phyloP scores from a whole-genome alignment of 1,140 invertebrate species.

The Helicoverpa zea region DNA sequence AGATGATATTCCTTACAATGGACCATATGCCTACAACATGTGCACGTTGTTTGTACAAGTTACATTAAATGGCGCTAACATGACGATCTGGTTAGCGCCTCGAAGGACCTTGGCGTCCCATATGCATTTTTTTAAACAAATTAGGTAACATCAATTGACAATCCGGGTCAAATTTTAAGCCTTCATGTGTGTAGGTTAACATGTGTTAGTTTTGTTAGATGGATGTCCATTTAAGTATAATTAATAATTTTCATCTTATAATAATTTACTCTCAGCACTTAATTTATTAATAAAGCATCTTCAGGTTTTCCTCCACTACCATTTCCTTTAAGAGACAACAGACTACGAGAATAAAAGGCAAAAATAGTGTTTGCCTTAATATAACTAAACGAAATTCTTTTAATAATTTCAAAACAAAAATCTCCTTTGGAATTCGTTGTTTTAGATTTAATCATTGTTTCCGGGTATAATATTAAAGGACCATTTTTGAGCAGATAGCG shows the following conservation, averaged over 20 bases:
- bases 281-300: too few relatives aligned
- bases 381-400: too few relatives aligned
- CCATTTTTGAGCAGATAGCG: too few relatives aligned
- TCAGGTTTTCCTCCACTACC: too few relatives aligned
- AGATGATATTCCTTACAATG: neutral
- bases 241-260: too few relatives aligned
- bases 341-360: too few relatives aligned
- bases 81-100: constrained; percentile 44
- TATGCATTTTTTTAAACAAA: constrained; percentile 78
- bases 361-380: too few relatives aligned
- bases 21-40: constrained; percentile 16
- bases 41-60: constrained; percentile 39
- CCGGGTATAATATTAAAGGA: too few relatives aligned
- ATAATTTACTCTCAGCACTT: neutral
- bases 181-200: constrained; percentile 25
- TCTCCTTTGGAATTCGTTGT: too few relatives aligned
- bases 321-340: too few relatives aligned
- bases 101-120: constrained; percentile 64
- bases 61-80: constrained; percentile 26
- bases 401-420: too few relatives aligned
- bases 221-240: neutral
- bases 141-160: constrained; percentile 80
- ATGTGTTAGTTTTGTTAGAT: constrained; percentile 6
- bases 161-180: constrained; percentile 70
- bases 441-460: too few relatives aligned